Percentiles rank a stretch among this genome's conserved stretches.
These are phyloP conservation scores for Tragopan temminckii DNA, from an alignment of 2,797 vertebrate species.

Conservation along the genomic window DNA sequence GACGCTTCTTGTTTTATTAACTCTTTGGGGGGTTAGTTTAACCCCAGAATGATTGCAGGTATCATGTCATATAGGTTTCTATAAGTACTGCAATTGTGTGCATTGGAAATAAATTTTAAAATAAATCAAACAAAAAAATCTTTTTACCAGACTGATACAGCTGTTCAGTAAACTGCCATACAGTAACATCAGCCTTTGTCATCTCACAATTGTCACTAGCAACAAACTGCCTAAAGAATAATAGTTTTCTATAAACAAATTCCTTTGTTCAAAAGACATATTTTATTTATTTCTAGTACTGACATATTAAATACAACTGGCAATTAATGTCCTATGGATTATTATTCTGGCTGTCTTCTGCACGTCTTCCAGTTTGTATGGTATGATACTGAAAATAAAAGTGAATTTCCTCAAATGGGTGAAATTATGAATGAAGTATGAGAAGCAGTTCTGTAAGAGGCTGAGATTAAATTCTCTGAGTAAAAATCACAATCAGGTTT, in stretches of 20 bases:
- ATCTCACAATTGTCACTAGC: not conserved
- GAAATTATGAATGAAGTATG: not conserved
- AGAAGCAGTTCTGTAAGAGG: not conserved
- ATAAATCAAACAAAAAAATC: not conserved
- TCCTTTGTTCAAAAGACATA: not conserved
- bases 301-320: not conserved
- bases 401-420: not conserved
- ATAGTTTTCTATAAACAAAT: not conserved
- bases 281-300: constrained; percentile 9
- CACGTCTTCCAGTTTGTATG: not conserved
- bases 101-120: not conserved
- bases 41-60: constrained; percentile 27
- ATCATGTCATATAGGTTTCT: not conserved
- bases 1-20: constrained; percentile 70
- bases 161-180: not conserved
- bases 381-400: not conserved
- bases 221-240: not conserved
- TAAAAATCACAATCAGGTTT: not conserved
- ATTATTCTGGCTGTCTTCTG: not conserved
- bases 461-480: not conserved
- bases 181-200: not conserved
- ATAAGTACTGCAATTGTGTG: not conserved
- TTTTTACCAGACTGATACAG: not conserved
- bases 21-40: constrained; percentile 49
- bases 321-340: not conserved